These are phyloP conservation scores for Epirrita christyi DNA, from an alignment of 2,888 invertebrate species.

Conservation along the genomic window DNA sequence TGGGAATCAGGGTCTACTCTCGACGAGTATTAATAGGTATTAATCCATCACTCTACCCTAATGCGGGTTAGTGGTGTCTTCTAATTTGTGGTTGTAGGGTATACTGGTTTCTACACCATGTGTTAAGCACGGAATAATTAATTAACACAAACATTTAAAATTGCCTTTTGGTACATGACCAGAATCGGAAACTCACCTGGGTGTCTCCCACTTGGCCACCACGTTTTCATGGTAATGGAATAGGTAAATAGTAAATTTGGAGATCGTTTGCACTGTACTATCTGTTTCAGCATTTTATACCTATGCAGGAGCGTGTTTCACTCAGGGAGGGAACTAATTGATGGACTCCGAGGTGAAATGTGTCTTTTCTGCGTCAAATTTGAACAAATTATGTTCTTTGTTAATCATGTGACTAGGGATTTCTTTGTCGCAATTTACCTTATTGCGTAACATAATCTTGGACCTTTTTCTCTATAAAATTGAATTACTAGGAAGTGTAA, in stretches of 20 bases:
- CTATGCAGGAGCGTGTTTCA: constrained; percentile 40
- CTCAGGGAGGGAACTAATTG: constrained; percentile 50
- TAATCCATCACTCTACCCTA: no score
- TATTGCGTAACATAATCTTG: constrained; percentile 23
- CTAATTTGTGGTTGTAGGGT: no score
- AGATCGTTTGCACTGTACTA: constrained; percentile 17
- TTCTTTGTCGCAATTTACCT: constrained; percentile 26
- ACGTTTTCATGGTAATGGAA: no score
- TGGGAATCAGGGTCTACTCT: no score
- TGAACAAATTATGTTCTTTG: constrained; percentile 36
- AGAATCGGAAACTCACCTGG: no score
- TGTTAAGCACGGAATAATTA: no score
- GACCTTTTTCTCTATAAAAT: constrained; percentile 16
- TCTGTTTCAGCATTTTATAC: not conserved
- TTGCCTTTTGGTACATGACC: no score
- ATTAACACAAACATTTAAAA: no score
- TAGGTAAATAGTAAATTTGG: not conserved
- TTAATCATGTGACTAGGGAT: constrained; percentile 35
- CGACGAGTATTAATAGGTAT: no score
- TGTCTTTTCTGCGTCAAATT: constrained; percentile 38
- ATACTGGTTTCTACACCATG: no score
- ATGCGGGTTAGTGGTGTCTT: no score
- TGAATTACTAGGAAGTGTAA: constrained; percentile 13
- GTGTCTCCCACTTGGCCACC: no score
- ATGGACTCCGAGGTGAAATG: constrained; percentile 48